Percentiles rank a stretch among this genome's conserved stretches.
These are phyloP conservation scores for Lophochroa leadbeateri DNA, from an alignment of 2,113 vertebrate species.

Conservation along the genomic window DNA sequence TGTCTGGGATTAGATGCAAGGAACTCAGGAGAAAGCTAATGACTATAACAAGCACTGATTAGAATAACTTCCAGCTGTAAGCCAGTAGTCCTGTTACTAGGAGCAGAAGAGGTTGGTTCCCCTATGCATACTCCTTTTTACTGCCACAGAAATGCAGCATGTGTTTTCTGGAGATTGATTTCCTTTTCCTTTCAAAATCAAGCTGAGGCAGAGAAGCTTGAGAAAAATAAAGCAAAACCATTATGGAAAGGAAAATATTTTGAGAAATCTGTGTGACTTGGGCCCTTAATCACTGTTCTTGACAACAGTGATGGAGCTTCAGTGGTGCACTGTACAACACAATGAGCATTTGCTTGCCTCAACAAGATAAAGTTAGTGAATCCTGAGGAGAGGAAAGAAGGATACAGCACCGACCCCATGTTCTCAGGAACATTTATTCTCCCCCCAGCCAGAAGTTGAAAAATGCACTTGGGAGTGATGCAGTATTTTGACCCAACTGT, in stretches of 20 bases:
- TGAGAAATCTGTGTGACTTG: neutral
- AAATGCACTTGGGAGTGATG: neutral
- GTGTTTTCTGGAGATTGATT: neutral
- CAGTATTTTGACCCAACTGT: neutral
- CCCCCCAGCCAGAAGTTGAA: neutral
- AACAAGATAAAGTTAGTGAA: neutral
- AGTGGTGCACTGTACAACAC: neutral
- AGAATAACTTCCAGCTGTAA: neutral
- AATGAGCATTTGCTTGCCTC: neutral
- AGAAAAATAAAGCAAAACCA: neutral
- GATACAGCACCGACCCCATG: neutral
- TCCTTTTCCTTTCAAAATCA: neutral
- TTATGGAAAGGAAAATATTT: neutral
- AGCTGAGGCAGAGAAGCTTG: neutral
- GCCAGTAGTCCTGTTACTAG: neutral
- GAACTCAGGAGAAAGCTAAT: neutral
- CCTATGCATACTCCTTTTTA: neutral
- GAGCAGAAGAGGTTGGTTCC: neutral
- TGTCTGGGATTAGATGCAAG: neutral
- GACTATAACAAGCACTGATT: neutral
- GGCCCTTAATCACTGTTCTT: neutral
- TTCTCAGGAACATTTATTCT: neutral
- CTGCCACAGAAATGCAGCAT: neutral
- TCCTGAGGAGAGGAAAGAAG: neutral
- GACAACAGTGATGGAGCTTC: neutral